These are phyloP conservation scores for Corythucha ciliata DNA, from an alignment of 2,888 invertebrate genomes.

Conservation along the genomic window DNA sequence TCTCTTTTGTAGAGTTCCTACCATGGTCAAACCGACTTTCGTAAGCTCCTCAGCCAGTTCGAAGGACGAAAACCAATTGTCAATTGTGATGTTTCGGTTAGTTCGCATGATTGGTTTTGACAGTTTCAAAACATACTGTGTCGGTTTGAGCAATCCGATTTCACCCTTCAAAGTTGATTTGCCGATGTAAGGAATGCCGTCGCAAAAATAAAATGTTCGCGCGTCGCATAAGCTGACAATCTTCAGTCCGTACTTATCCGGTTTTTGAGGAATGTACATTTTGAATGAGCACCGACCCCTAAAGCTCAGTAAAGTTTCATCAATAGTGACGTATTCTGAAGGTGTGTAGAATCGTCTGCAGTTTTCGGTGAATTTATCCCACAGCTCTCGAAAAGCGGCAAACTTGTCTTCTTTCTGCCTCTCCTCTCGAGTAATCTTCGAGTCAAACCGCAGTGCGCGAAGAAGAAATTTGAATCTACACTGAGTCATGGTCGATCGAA, in stretches of 20 bases:
- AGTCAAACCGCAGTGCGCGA: conserved; percentile 10
- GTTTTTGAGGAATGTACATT: conserved; percentile 17
- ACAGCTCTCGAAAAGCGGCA: conserved; percentile 22
- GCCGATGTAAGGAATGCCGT: conserved; percentile 16
- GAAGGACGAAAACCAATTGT: conserved; percentile 22
- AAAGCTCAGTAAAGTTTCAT: conserved; percentile 16
- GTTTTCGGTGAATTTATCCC: conserved; percentile 16
- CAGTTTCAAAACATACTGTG: conserved; percentile 21
- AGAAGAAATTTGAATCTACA: conserved; percentile 18
- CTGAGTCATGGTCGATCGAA: conserved; percentile 6
- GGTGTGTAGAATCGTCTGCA: conserved; percentile 20
- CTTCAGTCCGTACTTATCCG: too few relatives aligned
- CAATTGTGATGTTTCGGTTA: conserved; percentile 13
- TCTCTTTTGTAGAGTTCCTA: conserved; percentile 13
- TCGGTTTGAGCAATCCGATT: conserved; percentile 5
- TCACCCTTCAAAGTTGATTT: conserved; percentile 4
- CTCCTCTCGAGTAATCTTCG: conserved; percentile 4
- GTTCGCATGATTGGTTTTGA: background rate
- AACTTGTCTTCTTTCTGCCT: conserved; percentile 21
- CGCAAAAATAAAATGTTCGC: conserved; percentile 5
- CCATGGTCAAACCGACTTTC: background rate
- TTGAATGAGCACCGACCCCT: conserved; percentile 22
- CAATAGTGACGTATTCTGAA: too few relatives aligned
- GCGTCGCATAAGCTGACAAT: too few relatives aligned
- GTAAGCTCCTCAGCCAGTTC: conserved; percentile 7